A percentile compares a stretch with the other conserved stretches of the same genome.
These are phyloP conservation scores for Poecilobothrus nobilitatus DNA, from an alignment of 2,888 invertebrate species.

Conservation along the genomic window DNA sequence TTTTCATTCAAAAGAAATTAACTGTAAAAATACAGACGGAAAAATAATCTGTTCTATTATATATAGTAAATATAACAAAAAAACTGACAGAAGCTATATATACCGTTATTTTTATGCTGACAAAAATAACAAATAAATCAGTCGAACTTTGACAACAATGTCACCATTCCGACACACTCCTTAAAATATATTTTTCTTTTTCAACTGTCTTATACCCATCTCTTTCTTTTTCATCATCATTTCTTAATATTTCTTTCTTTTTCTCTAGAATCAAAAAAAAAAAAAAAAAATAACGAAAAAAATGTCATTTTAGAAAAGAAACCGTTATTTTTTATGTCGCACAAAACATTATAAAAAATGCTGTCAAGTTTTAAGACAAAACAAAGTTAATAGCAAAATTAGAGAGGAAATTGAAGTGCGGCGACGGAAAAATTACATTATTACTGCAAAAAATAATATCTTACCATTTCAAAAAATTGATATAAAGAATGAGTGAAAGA, in stretches of 20 bases:
- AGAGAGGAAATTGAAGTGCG: background rate
- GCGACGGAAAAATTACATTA: too few relatives aligned
- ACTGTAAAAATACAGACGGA: background rate
- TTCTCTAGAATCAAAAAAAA: too few relatives aligned
- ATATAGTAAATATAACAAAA: background rate
- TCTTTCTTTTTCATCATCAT: too few relatives aligned
- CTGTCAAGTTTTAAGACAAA: background rate
- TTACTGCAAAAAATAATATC: too few relatives aligned
- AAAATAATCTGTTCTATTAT: background rate
- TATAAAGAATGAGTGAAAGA: too few relatives aligned
- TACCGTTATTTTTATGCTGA: constrained; percentile 23
- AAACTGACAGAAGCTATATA: background rate
- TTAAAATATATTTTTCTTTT: too few relatives aligned
- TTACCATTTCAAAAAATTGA: too few relatives aligned
- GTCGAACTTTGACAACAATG: constrained; percentile 22
- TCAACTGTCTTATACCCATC: too few relatives aligned
- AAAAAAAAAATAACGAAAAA: too few relatives aligned
- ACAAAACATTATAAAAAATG: background rate
- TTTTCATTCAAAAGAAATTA: background rate
- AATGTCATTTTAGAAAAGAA: background rate
- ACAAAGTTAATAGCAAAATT: background rate
- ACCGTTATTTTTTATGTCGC: constrained; percentile 3
- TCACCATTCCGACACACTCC: constrained; percentile 17
- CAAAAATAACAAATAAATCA: constrained; percentile 24
- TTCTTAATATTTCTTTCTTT: too few relatives aligned